Evolutionary conservation across 2,888 invertebrate species (phyloP).

Genomic region (Ommatoiulus sabulosus): DNA sequence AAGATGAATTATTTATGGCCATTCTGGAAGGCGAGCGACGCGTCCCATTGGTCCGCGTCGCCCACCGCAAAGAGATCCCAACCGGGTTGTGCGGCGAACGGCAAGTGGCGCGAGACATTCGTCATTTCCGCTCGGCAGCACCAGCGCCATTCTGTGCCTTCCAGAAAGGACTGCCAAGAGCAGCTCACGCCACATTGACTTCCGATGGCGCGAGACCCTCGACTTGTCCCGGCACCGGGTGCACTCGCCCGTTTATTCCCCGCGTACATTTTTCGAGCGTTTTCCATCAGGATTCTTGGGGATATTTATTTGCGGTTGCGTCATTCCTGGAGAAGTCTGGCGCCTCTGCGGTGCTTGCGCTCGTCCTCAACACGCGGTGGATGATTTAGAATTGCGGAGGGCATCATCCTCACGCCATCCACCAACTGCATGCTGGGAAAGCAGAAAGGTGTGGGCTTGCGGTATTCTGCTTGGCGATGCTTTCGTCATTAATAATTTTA

Average conservation of each 20-base stretch:
- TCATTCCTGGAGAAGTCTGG: background rate
- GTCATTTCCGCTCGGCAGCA: background rate
- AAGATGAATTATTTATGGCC: background rate
- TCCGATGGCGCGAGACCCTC: background rate
- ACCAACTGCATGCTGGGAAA: too few species aligned
- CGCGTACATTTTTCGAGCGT: background rate
- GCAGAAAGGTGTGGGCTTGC: too few species aligned
- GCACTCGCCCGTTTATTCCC: background rate
- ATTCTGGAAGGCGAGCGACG: background rate
- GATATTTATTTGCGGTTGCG: background rate
- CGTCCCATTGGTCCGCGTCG: background rate
- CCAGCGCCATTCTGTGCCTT: background rate
- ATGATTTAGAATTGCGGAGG: background rate
- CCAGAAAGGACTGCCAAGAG: constrained; percentile 36
- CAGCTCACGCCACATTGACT: constrained; percentile 5
- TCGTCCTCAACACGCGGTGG: background rate
- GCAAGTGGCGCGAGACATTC: constrained; percentile 1
- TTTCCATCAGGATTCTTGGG: background rate
- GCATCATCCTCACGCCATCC: too few species aligned
- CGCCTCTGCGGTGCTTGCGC: background rate
- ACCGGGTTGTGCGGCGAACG: constrained; percentile 23
- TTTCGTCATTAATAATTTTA: too few species aligned
- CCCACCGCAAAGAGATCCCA: constrained; percentile 10
- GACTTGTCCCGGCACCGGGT: background rate
- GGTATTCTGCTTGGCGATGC: too few species aligned